Conservation (phyloP, 2,113 vertebrate species). For the Crocuta crocuta region DNA sequence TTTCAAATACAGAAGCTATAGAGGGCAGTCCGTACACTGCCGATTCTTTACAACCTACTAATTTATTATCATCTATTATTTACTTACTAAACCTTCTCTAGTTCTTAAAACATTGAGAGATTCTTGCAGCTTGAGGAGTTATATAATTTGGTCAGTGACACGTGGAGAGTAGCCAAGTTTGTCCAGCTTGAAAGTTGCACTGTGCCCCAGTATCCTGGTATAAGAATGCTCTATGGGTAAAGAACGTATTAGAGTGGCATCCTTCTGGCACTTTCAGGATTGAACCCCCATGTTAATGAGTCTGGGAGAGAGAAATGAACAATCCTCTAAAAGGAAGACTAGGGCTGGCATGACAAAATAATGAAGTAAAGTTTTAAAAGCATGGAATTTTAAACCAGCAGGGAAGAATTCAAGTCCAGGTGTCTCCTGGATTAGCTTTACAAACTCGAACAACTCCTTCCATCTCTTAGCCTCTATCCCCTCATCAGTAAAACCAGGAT, state of each 20-base stretch:
- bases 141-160: background rate
- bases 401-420: background rate
- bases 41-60: background rate
- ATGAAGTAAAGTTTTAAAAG: background rate
- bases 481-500: background rate
- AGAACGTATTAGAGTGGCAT: background rate
- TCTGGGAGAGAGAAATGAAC: background rate
- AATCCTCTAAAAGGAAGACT: background rate
- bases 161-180: background rate
- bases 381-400: background rate
- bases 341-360: no score
- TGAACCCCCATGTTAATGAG: background rate
- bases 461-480: background rate
- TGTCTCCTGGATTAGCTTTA: background rate
- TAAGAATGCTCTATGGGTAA: background rate
- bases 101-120: background rate
- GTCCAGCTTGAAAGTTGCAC: background rate
- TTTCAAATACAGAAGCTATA: background rate
- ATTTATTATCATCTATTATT: background rate
- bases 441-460: background rate
- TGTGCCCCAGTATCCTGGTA: background rate
- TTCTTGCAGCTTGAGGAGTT: background rate
- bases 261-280: background rate
- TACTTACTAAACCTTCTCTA: background rate
- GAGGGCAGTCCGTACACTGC: background rate